Evolutionary conservation across 2,113 vertebrate species (phyloP).

Genomic region (Cyphomyrus discorhynchus): DNA sequence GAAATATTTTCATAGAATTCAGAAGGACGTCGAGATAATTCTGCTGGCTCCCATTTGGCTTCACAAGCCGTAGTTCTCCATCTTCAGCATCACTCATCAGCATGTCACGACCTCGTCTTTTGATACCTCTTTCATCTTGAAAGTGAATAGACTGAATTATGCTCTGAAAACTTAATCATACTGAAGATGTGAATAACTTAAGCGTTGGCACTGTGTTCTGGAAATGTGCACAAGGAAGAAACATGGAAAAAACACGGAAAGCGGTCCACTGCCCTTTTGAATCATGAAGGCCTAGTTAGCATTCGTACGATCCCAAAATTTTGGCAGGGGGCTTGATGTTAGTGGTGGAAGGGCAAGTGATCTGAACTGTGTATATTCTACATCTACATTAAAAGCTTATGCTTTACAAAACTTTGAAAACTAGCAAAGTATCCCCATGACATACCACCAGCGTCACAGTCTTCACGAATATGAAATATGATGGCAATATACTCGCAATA

Average conservation of each 20-base stretch:
- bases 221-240: background rate
- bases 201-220: background rate
- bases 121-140: background rate
- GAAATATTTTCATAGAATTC: background rate
- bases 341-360: background rate
- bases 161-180: background rate
- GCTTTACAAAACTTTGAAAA: background rate
- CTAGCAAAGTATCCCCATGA: background rate
- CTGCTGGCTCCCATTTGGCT: background rate
- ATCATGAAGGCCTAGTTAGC: background rate
- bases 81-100: background rate
- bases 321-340: background rate
- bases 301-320: background rate
- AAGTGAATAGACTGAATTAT: background rate
- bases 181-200: background rate
- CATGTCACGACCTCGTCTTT: background rate
- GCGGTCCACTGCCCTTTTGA: background rate
- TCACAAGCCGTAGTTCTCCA: background rate
- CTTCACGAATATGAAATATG: background rate
- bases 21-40: background rate
- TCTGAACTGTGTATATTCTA: background rate
- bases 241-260: background rate
- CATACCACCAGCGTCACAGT: background rate
- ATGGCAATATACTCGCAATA: background rate
- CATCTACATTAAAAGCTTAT: background rate